Conservation (phyloP, 2,797 vertebrate species). For the Lithobates pipiens region DNA sequence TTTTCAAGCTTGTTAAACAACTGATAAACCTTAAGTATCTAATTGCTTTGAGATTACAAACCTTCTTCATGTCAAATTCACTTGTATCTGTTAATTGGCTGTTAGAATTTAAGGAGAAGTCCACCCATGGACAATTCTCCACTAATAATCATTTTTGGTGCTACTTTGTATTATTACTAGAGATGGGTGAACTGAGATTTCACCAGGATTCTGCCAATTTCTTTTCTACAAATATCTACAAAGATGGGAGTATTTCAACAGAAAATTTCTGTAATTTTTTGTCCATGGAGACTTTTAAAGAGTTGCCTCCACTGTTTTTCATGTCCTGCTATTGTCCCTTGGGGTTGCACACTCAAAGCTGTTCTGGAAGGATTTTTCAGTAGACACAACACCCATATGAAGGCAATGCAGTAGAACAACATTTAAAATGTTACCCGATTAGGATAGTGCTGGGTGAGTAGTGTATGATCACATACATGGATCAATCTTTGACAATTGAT, state of each 20-base stretch:
- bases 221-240: neutral
- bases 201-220: neutral
- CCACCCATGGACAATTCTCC: neutral
- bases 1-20: conserved; percentile 50
- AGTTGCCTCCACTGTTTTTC: neutral
- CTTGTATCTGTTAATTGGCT: conserved; percentile 16
- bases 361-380: neutral
- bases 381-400: too few relatives aligned
- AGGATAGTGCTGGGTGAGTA: too few relatives aligned
- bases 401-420: too few relatives aligned
- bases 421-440: too few relatives aligned
- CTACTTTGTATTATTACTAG: neutral
- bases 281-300: neutral
- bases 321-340: neutral
- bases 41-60: conserved; percentile 33
- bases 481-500: too few relatives aligned
- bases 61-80: conserved; percentile 5
- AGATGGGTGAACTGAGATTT: neutral
- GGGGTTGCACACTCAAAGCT: neutral
- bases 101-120: neutral
- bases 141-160: neutral
- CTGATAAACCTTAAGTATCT: conserved; percentile 42
- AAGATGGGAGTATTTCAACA: neutral
- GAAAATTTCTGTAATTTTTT: neutral
- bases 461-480: too few relatives aligned